phyloP scores from a whole-genome alignment of 1,140 invertebrate species.

The Bilobella aurantiaca region DNA sequence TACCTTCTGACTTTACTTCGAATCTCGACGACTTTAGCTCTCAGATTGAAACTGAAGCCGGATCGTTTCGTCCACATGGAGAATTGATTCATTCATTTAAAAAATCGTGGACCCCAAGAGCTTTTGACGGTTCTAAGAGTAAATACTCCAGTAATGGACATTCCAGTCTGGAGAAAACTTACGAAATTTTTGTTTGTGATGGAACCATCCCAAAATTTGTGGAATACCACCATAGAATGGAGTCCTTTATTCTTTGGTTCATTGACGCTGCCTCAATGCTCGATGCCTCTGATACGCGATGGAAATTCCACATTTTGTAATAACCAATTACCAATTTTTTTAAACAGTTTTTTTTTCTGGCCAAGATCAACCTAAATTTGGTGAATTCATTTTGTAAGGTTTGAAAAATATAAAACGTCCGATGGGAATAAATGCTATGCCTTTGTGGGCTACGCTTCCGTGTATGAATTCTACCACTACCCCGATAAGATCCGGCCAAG shows the following conservation, averaged over 20 bases:
- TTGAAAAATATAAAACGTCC: constrained; percentile 62
- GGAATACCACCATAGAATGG: constrained; percentile 69
- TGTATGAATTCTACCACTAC: constrained; percentile 92
- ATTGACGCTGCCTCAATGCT: constrained; percentile 89
- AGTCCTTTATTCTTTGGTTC: constrained; percentile 88
- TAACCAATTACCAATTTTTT: not conserved
- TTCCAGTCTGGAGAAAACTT: constrained; percentile 40
- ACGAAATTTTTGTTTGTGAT: constrained; percentile 70
- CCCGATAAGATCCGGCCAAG: constrained; percentile 72
- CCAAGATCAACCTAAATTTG: not conserved
- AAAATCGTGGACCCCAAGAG: not conserved
- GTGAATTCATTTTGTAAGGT: constrained; percentile 48
- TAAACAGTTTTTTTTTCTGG: too few relatives aligned
- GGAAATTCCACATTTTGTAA: constrained; percentile 85
- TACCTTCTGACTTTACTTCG: constrained; percentile 49
- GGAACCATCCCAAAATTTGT: constrained; percentile 55
- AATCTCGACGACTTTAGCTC: constrained; percentile 61
- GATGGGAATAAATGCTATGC: constrained; percentile 57
- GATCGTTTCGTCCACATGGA: constrained; percentile 57
- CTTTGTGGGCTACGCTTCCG: constrained; percentile 74
- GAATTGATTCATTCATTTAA: constrained; percentile 52
- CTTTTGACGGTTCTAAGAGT: not conserved
- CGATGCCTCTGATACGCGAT: constrained; percentile 81
- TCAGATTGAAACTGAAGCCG: constrained; percentile 54
- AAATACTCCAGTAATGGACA: too few relatives aligned